Base-by-base conservation (phyloP, 2,888 invertebrate species). In the Drosophila mayaguana region DNA sequence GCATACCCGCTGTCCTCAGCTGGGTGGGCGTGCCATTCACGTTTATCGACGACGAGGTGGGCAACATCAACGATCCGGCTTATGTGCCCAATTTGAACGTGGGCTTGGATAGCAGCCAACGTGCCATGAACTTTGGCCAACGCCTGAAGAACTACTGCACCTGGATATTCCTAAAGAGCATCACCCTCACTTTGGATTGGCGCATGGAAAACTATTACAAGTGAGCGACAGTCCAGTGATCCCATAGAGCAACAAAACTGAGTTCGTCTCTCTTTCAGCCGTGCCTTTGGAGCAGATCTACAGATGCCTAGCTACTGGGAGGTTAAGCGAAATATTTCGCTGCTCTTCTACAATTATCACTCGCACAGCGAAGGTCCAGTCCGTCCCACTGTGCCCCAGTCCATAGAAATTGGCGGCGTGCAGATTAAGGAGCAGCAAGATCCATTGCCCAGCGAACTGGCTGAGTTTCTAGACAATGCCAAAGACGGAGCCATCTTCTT, bases 401-500 rank as follows among this genome's bases (percentile, higher is more conserved):
- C 90, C 0, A 79, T 92, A 45, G 91, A 92, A 81, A 83, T 92
- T 22, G 92, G 92, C 0, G 92, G 92, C 2, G 82, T 92, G 20
- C 92, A 92, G 65, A 78, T 91, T 12, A 91, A 92, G 51, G 86
- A 90, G 0, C 78, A 78, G 7, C 85, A 92, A 0, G 78, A 90
- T 71, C 79, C 90, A 1, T 46, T 93, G n/a, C 92, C 93, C 28
- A 55, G 83, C 34, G 89, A 75, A 1, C 20, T 85, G 8, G 61
- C 57, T 8, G 54, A 72, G n/a, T 93, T 91, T 55, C 48, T 93
- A 3, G 83, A 91, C 38, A 83, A 80, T 2, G 90, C 89, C 4
- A 81, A 80, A 0, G 72, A 91, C 72, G 93, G 93, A 0, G 91
- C 90, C 3, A 91, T 93, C 7, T 92, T 89, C 67, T 92, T 93